Evolutionary conservation across 2,888 invertebrate genomes (phyloP).

Genomic region (Lissonota sp.): DNA sequence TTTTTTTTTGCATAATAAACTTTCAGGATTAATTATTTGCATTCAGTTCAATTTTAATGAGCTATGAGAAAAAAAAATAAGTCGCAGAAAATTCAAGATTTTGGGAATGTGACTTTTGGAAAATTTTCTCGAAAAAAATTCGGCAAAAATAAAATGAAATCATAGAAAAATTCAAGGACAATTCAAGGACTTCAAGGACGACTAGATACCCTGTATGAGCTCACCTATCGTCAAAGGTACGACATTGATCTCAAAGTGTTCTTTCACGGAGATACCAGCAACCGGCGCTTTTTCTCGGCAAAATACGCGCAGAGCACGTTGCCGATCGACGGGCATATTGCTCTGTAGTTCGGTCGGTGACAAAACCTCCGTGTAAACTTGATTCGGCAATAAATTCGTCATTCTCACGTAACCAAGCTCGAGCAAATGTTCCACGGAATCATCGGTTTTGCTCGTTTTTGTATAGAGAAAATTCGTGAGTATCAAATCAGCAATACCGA

Average conservation of each 20-base stretch:
- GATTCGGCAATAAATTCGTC: slow-evolving; percentile 97
- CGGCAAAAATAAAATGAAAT: slow-evolving; percentile 9
- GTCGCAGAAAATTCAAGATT: too few relatives aligned
- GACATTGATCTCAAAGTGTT: slow-evolving; percentile 99
- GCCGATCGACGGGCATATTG: slow-evolving; percentile 95
- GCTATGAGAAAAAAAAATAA: too few relatives aligned
- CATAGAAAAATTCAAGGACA: slow-evolving; percentile 20
- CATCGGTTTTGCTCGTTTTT: slow-evolving; percentile 97
- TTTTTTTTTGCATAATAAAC: too few relatives aligned
- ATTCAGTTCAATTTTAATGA: too few relatives aligned
- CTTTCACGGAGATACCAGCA: slow-evolving; percentile 99
- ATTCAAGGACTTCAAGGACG: background rate
- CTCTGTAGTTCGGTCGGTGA: slow-evolving; percentile 92
- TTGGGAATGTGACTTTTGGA: background rate
- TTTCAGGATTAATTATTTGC: too few relatives aligned
- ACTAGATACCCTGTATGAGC: slow-evolving; percentile 26
- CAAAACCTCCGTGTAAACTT: slow-evolving; percentile 95
- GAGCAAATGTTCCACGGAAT: slow-evolving; percentile 98
- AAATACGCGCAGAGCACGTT: slow-evolving; percentile 95
- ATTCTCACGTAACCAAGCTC: slow-evolving; percentile 98
- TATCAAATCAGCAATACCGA: slow-evolving; percentile 98
- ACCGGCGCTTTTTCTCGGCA: slow-evolving; percentile 98
- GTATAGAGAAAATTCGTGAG: slow-evolving; percentile 98
- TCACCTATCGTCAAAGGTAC: slow-evolving; percentile 95
- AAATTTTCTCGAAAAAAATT: slow-evolving; percentile 27